Percentiles rank a stretch among this genome's conserved stretches.
These are phyloP conservation scores for Meliscaeva auricollis DNA, from an alignment of 2,888 invertebrate species.

Conservation along the genomic window DNA sequence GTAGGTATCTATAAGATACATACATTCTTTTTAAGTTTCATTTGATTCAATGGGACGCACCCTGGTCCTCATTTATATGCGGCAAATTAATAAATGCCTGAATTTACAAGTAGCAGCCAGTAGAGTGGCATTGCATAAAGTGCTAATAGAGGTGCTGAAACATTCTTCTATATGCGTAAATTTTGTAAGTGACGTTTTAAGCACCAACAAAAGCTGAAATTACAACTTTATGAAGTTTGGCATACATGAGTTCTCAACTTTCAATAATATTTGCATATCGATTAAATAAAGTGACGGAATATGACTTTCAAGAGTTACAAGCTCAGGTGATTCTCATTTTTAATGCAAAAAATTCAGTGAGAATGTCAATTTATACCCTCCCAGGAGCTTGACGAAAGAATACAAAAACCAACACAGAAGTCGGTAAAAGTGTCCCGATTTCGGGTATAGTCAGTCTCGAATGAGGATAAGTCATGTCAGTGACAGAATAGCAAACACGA, in stretches of 20 bases:
- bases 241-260: not conserved
- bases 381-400: too few species aligned
- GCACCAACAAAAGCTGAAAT: not conserved
- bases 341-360: too few species aligned
- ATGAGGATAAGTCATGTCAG: too few species aligned
- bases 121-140: constrained; percentile 24
- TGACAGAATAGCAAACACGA: too few species aligned
- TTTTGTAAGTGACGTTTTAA: constrained; percentile 13
- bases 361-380: too few species aligned
- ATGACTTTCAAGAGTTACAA: too few species aligned
- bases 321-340: too few species aligned
- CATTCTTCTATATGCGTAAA: constrained; percentile 1
- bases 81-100: constrained; percentile 37
- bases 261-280: too few species aligned
- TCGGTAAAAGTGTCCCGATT: too few species aligned
- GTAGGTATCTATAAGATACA: constrained; percentile 4
- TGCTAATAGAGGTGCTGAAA: constrained; percentile 42
- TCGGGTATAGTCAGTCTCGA: too few species aligned
- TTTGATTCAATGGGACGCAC: constrained; percentile 6
- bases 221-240: not conserved
- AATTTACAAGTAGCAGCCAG: constrained; percentile 11
- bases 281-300: too few species aligned
- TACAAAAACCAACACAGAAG: too few species aligned
- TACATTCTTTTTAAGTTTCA: not conserved
- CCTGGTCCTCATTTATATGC: not conserved